These are phyloP conservation scores for Aethes cnicana DNA, from an alignment of 2,888 invertebrate genomes.

Conservation along the genomic window DNA sequence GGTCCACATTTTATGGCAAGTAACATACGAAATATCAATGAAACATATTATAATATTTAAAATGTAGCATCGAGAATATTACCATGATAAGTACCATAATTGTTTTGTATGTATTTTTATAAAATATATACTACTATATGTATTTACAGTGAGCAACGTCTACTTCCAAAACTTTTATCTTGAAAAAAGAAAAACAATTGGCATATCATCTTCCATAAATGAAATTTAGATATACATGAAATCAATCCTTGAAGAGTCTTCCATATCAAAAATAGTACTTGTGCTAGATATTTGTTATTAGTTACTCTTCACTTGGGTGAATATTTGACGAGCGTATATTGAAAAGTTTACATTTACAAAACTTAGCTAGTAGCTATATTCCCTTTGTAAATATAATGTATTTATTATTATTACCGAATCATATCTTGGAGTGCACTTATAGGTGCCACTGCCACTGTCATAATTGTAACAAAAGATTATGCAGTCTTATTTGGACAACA, in stretches of 20 bases:
- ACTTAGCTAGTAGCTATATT: constrained; percentile 21
- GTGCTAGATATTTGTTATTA: constrained; percentile 64
- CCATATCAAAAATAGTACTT: constrained; percentile 80
- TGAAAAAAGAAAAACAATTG: constrained; percentile 71
- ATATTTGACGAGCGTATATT: constrained; percentile 51
- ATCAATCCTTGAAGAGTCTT: constrained; percentile 74
- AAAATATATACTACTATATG: constrained; percentile 75
- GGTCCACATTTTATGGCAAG: constrained; percentile 67
- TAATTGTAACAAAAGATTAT: constrained; percentile 1
- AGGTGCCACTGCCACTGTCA: constrained; percentile 22
- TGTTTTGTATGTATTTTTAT: constrained; percentile 80
- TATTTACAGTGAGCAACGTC: constrained; percentile 74
- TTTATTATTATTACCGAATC: constrained; percentile 29
- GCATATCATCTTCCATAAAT: constrained; percentile 81
- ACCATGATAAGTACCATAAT: constrained; percentile 63
- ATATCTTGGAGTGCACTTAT: constrained; percentile 28
- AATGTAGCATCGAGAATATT: constrained; percentile 58
- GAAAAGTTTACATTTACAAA: constrained; percentile 30
- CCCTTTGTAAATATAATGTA: constrained; percentile 32
- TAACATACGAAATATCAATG: constrained; percentile 72
- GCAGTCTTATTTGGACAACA: constrained; percentile 3
- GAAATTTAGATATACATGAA: constrained; percentile 65
- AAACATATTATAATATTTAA: constrained; percentile 64
- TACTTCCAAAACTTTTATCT: constrained; percentile 72
- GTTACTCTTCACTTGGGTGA: constrained; percentile 56